Base-by-base conservation (phyloP, 2,888 invertebrate species). In the Phragmatobia fuliginosa region DNA sequence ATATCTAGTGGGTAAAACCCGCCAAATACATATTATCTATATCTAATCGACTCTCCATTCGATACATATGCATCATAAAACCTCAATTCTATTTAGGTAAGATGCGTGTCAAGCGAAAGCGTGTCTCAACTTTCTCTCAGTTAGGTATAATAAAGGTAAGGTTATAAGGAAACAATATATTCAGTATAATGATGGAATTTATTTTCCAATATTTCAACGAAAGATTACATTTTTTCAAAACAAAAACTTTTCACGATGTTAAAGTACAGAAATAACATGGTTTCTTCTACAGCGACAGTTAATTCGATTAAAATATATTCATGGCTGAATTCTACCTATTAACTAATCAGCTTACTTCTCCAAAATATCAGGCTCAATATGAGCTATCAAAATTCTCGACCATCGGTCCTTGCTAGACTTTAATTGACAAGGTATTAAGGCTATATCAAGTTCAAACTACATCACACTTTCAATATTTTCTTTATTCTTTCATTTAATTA, bases 311-410 rank as follows among this genome's bases (percentile, higher is more conserved):
- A 90, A 83, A 77, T 78, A 86, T 86, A 88, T 85, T 88, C 88
- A 93, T 93, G 93, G 94, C 93, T 92, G 89, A 86, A 88, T 91
- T 91, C 87, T 91, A 91, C 86, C 90, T 92, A 92, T 87, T 85
- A 89, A 83, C 89, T 93, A 94, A 72, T 75, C 85, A 87, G 89
- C 90, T 90, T 91, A 91, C 70, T 86, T 90, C 90, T 85, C 88
- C 90, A 90, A 91, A 92, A 91, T 92, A 93, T 91, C 90, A 85
- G 88, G 93, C 94, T 94, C 94, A 94, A 94, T 94, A 94, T 94
- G 94, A 94, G 94, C 94, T 91, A 94, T 92, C 86, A 88, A 87
- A 88, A 91, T 93, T 93, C 89, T 92, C 94, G 88, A 88, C 93
- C 90, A 68, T 70, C 90, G 91, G 92, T 87, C 94, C 91, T 89